Conservation (phyloP, 2,797 vertebrate genomes). For the Urocyon cinereoargenteus region DNA sequence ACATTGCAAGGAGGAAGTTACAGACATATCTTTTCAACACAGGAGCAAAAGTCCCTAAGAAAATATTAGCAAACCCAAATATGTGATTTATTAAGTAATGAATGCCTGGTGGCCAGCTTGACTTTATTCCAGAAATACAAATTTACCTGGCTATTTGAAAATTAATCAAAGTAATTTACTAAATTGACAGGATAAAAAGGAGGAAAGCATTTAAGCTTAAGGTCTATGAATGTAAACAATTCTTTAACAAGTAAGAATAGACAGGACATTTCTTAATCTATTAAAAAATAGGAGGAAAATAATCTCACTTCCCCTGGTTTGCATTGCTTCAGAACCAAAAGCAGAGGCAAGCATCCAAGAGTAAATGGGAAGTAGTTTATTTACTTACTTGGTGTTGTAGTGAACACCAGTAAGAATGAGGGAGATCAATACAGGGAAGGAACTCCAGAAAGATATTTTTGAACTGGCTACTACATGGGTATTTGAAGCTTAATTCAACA, state of each 20-base stretch:
- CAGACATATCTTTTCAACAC: background rate
- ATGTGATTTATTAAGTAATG: background rate
- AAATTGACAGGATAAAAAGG: background rate
- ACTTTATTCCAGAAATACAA: background rate
- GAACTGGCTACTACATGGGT: background rate
- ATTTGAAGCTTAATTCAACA: background rate
- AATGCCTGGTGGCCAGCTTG: background rate
- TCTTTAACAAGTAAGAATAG: background rate
- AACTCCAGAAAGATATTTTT: background rate
- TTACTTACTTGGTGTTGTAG: background rate
- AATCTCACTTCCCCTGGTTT: background rate
- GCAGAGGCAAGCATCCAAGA: background rate
- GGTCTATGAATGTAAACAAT: background rate
- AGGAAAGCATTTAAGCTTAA: background rate
- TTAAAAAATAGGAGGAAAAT: background rate
- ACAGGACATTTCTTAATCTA: background rate
- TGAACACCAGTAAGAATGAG: background rate
- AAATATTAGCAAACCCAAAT: background rate
- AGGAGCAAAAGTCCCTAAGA: background rate
- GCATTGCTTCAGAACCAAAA: background rate
- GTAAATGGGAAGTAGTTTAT: background rate
- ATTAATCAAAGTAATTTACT: background rate
- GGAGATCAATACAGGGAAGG: background rate
- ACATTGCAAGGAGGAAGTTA: background rate
- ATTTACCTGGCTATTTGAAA: background rate